A percentile compares a stretch with the other conserved stretches of the same genome.
Evolutionary conservation across 2,888 invertebrate species (phyloP).

Genomic region (Ephialtes manifestator): DNA sequence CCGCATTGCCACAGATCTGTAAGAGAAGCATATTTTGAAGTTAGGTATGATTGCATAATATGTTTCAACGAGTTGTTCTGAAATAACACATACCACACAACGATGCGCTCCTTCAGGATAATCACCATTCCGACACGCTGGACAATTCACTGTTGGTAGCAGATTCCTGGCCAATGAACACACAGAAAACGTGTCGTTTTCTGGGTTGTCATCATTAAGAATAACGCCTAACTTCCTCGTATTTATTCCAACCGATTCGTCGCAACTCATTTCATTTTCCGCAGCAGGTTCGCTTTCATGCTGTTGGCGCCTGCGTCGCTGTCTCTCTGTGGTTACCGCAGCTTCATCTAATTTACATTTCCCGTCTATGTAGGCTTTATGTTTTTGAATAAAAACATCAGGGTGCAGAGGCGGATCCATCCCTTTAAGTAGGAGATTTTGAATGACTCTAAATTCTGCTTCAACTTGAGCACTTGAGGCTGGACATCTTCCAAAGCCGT

Average conservation of each 20-base stretch:
- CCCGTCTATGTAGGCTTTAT: conserved; percentile 43
- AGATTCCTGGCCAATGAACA: neutral
- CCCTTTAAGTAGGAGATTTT: conserved; percentile 45
- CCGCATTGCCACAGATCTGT: conserved; percentile 26
- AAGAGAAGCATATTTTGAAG: conserved; percentile 2
- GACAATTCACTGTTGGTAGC: conserved; percentile 23
- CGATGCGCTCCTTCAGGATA: conserved; percentile 40
- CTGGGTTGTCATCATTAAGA: neutral
- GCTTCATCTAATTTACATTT: conserved; percentile 44
- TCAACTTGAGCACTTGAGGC: conserved; percentile 46
- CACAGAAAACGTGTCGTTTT: neutral
- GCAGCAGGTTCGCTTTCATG: neutral
- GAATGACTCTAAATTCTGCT: conserved; percentile 41
- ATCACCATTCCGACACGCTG: conserved; percentile 38
- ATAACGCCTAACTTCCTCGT: neutral
- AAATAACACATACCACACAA: conserved; percentile 38
- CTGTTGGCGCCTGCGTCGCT: conserved; percentile 28
- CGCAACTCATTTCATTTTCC: neutral
- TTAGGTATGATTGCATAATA: neutral
- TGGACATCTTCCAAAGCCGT: conserved; percentile 49
- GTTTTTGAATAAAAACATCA: conserved; percentile 33
- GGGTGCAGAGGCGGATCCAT: conserved; percentile 15
- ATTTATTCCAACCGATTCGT: neutral
- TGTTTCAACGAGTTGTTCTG: conserved; percentile 1
- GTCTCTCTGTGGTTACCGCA: conserved; percentile 12